A percentile compares a stretch with the other conserved stretches of the same genome.
These are phyloP conservation scores for Peribatodes rhomboidaria DNA, from an alignment of 2,888 invertebrate species.

Conservation along the genomic window DNA sequence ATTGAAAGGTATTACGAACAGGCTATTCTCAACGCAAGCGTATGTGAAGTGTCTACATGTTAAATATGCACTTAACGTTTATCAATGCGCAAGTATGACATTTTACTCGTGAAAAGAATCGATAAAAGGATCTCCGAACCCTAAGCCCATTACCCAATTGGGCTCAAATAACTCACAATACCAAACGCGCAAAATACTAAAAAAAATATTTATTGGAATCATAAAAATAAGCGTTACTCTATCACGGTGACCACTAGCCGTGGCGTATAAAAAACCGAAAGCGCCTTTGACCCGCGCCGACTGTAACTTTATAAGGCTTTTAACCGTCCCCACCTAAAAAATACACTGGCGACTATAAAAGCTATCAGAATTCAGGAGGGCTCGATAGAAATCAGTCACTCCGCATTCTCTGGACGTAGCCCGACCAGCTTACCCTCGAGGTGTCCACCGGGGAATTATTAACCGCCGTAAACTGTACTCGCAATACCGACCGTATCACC, in stretches of 20 bases:
- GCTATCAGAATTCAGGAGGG: slow-evolving; percentile 54
- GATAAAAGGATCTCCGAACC: background rate
- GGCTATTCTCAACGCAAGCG: too few relatives aligned
- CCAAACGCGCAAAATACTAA: slow-evolving; percentile 11
- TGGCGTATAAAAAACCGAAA: slow-evolving; percentile 35
- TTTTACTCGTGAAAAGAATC: background rate
- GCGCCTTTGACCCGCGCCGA: slow-evolving; percentile 29
- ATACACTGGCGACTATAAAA: slow-evolving; percentile 48
- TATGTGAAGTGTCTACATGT: too few relatives aligned
- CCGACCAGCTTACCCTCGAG: slow-evolving; percentile 62
- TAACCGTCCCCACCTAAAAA: slow-evolving; percentile 44
- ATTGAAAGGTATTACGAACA: too few relatives aligned
- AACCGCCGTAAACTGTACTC: slow-evolving; percentile 46
- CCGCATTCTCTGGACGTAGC: slow-evolving; percentile 57
- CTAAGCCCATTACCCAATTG: slow-evolving; percentile 5
- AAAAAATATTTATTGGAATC: slow-evolving; percentile 34
- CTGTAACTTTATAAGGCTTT: slow-evolving; percentile 38
- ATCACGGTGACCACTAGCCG: slow-evolving; percentile 34
- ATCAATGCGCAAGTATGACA: background rate
- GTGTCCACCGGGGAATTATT: slow-evolving; percentile 63
- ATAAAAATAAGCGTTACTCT: slow-evolving; percentile 37
- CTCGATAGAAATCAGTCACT: slow-evolving; percentile 64
- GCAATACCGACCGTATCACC: slow-evolving; percentile 35
- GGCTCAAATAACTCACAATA: slow-evolving; percentile 25
- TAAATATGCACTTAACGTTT: too few relatives aligned